Evolutionary conservation across 1,140 invertebrate genomes (phyloP).

Genomic region (Physella acuta): DNA sequence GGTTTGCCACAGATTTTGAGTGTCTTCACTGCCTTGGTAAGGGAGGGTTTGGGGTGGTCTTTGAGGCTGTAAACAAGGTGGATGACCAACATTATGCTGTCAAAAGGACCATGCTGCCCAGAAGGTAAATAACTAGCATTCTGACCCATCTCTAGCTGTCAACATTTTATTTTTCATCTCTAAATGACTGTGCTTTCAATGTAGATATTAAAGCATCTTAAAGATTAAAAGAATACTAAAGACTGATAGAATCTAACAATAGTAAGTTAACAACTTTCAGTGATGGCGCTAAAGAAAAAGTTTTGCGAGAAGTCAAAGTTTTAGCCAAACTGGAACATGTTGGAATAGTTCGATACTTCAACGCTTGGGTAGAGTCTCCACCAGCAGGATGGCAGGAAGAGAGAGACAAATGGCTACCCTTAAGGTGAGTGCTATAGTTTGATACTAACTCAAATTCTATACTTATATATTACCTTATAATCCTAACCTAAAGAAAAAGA

Average conservation of each 20-base stretch:
- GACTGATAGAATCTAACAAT: background rate
- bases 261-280: slow-evolving; percentile 57
- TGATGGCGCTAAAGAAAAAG: slow-evolving; percentile 76
- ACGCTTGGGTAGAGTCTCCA: slow-evolving; percentile 90
- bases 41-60: slow-evolving; percentile 97
- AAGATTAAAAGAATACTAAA: background rate
- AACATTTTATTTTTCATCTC: background rate
- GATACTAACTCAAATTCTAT: too few species aligned
- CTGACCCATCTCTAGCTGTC: background rate
- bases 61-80: slow-evolving; percentile 91
- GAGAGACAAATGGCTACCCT: slow-evolving; percentile 67
- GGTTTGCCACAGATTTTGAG: slow-evolving; percentile 86
- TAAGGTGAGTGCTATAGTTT: slow-evolving; percentile 34
- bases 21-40: slow-evolving; percentile 80
- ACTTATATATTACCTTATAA: too few species aligned
- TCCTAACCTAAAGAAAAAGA: too few species aligned
- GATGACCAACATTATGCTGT: slow-evolving; percentile 94
- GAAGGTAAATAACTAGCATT: slow-evolving; percentile 65
- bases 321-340: slow-evolving; percentile 91
- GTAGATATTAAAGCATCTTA: background rate
- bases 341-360: slow-evolving; percentile 92
- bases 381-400: slow-evolving; percentile 84
- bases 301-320: slow-evolving; percentile 90
- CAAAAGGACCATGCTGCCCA: slow-evolving; percentile 87
- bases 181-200: background rate